These are phyloP conservation scores for Andrena cerasifolii DNA, from an alignment of 1,140 invertebrate species.

Conservation along the genomic window DNA sequence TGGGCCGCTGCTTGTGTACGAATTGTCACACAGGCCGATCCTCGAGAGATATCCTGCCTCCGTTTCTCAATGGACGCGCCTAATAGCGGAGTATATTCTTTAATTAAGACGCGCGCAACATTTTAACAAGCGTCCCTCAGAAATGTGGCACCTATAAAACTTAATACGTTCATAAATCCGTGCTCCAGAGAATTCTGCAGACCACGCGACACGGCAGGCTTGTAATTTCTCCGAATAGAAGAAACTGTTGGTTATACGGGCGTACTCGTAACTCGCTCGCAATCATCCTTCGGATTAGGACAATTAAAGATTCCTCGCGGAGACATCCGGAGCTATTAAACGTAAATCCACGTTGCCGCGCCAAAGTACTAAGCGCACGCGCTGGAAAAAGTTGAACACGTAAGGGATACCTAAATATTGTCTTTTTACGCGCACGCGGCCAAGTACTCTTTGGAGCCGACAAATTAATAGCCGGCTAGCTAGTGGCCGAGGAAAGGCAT, in stretches of 20 bases:
- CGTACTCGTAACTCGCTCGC: too few species aligned
- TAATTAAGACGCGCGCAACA: constrained; percentile 29
- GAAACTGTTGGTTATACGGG: too few species aligned
- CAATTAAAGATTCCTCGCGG: too few species aligned
- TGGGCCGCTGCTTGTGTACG: not conserved
- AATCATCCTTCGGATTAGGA: too few species aligned
- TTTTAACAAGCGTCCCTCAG: constrained; percentile 13
- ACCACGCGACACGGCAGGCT: too few species aligned
- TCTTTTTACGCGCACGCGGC: constrained; percentile 12
- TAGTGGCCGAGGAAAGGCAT: constrained; percentile 44
- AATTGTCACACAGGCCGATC: constrained; percentile 16
- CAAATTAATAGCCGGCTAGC: constrained; percentile 60
- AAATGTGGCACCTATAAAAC: constrained; percentile 20
- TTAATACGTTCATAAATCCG: constrained; percentile 33
- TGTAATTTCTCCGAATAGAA: not conserved
- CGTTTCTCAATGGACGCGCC: not conserved
- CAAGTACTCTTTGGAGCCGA: constrained; percentile 40
- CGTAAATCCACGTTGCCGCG: too few species aligned
- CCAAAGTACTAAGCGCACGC: not conserved
- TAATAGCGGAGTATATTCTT: constrained; percentile 16
- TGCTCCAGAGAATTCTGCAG: not conserved
- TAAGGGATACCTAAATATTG: too few species aligned
- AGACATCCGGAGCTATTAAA: not conserved
- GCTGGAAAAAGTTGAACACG: not conserved
- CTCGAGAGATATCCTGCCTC: not conserved